Percentiles rank a stretch among this genome's conserved stretches.
These are phyloP conservation scores for Papilio glaucus DNA, from an alignment of 1,140 invertebrate genomes.

Conservation along the genomic window DNA sequence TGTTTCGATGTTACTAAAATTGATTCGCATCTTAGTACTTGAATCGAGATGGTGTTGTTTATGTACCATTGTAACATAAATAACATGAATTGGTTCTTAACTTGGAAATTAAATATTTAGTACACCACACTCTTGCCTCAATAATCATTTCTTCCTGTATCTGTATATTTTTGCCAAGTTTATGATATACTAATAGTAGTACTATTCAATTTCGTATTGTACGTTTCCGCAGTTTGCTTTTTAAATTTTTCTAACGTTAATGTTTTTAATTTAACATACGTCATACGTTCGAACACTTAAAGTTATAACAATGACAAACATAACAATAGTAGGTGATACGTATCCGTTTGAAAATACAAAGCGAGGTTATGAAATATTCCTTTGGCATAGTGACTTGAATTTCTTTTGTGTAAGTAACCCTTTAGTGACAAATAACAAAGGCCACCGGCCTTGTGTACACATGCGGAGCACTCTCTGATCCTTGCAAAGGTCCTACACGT, in stretches of 20 bases:
- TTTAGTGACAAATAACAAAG: constrained; percentile 34
- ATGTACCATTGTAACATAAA: not conserved
- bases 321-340: not conserved
- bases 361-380: constrained; percentile 31
- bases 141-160: no score
- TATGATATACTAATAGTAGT: no score
- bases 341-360: constrained; percentile 9
- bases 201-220: no score
- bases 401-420: constrained; percentile 35
- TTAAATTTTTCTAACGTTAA: no score
- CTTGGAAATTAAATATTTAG: no score
- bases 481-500: not conserved
- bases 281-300: not conserved
- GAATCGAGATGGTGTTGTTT: not conserved
- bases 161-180: no score
- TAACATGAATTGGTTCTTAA: not conserved
- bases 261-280: not conserved
- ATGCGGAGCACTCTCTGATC: constrained; percentile 1
- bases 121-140: no score
- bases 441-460: constrained; percentile 13
- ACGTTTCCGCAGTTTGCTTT: no score
- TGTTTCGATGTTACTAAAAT: constrained; percentile 26
- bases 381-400: constrained; percentile 33
- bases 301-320: not conserved
- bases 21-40: constrained; percentile 22